phyloP scores from a whole-genome alignment of 1,140 invertebrate species.

The Eueides isabella region DNA sequence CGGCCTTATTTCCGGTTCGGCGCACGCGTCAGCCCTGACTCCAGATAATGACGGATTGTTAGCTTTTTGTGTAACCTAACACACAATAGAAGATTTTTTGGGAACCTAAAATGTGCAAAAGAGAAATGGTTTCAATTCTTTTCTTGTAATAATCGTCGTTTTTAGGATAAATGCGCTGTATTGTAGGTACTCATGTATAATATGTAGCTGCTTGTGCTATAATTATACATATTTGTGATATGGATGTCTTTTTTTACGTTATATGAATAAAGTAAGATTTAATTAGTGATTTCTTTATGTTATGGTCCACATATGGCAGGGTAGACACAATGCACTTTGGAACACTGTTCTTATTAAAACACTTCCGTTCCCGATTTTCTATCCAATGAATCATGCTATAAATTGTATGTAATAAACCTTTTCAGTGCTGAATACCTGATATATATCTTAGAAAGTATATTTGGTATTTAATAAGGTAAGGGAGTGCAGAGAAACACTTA shows the following conservation, averaged over 20 bases:
- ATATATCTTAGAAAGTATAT: too few relatives aligned
- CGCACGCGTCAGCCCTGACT: conserved; percentile 49
- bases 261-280: too few relatives aligned
- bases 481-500: too few relatives aligned
- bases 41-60: conserved; percentile 51
- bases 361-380: too few relatives aligned
- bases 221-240: not conserved
- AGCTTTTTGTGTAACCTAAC: conserved; percentile 31
- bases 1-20: conserved; percentile 68
- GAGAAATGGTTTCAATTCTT: conserved; percentile 11
- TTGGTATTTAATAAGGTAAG: too few relatives aligned
- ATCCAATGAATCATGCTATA: too few relatives aligned
- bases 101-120: conserved; percentile 14
- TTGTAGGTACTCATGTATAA: not conserved
- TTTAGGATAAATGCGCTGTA: not conserved
- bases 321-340: too few relatives aligned
- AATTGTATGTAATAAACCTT: too few relatives aligned
- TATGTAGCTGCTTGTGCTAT: not conserved
- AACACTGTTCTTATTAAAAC: too few relatives aligned
- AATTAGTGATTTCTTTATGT: too few relatives aligned
- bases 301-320: too few relatives aligned
- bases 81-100: conserved; percentile 25
- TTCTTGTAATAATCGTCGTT: conserved; percentile 2
- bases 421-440: too few relatives aligned
- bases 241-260: not conserved